These are phyloP conservation scores for Vulpes lagopus DNA, from an alignment of 2,113 vertebrate genomes.

Conservation along the genomic window DNA sequence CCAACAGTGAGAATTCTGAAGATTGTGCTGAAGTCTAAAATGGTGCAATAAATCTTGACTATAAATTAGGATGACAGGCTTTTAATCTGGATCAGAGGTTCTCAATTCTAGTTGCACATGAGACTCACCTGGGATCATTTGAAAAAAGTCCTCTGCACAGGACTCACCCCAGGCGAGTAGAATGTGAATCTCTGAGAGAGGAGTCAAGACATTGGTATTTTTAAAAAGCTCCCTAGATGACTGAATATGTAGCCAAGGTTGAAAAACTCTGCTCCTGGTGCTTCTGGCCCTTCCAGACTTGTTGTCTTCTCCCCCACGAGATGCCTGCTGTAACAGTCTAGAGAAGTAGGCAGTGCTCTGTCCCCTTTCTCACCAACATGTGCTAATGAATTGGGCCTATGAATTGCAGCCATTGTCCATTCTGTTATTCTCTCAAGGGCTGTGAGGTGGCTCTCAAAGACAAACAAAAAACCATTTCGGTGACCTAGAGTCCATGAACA, in stretches of 20 bases:
- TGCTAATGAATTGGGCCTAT: background rate
- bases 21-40: background rate
- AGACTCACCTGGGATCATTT: background rate
- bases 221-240: background rate
- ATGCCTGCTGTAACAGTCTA: background rate
- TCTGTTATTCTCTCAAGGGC: background rate
- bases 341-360: background rate
- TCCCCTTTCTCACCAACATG: background rate
- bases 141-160: background rate
- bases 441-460: background rate
- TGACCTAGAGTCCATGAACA: background rate
- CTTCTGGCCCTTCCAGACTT: background rate
- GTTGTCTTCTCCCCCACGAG: background rate
- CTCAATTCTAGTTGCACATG: background rate
- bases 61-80: background rate
- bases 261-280: background rate
- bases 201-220: background rate
- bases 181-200: background rate
- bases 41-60: background rate
- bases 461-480: background rate
- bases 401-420: background rate
- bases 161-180: background rate
- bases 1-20: background rate
- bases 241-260: background rate
- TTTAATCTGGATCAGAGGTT: background rate